A percentile compares a stretch with the other conserved stretches of the same genome.
Conservation (phyloP, 2,797 vertebrate genomes). For the Galaxias olidus region DNA sequence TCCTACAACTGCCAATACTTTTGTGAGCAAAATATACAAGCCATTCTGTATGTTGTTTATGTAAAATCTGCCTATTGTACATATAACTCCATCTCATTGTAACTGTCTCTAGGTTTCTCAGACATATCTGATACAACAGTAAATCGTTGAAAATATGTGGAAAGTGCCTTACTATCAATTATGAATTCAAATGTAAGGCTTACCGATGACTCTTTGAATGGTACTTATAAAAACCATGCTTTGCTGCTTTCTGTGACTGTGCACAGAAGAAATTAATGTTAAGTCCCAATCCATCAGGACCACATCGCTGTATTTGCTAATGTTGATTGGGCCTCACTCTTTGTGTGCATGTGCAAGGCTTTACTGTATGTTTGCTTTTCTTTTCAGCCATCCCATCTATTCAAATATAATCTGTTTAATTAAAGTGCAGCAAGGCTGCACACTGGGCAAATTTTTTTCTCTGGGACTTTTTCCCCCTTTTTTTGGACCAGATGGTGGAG, state of each 20-base stretch:
- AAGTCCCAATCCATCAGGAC: conserved; percentile 43
- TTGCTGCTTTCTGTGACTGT: conserved; percentile 31
- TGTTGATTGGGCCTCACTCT: conserved; percentile 70
- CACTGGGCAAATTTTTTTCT: conserved; percentile 53
- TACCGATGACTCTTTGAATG: conserved; percentile 7
- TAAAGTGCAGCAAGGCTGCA: conserved; percentile 60
- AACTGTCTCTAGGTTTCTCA: neutral
- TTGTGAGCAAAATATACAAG: no score
- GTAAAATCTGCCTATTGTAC: no score
- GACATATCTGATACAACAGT: neutral
- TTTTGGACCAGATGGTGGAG: conserved; percentile 82
- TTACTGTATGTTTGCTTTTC: conserved; percentile 81
- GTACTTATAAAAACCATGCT: conserved; percentile 19
- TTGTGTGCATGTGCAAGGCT: conserved; percentile 67
- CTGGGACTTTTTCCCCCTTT: conserved; percentile 74
- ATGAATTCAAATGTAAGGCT: conserved; percentile 6
- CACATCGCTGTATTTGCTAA: conserved; percentile 65
- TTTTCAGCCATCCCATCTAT: conserved; percentile 75
- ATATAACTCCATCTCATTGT: no score
- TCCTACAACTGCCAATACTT: no score
- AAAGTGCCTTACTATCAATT: conserved; percentile 26
- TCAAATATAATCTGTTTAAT: conserved; percentile 73
- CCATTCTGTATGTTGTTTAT: no score
- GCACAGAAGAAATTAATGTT: conserved; percentile 39
- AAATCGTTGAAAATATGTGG: neutral